Conservation (phyloP, 2,113 vertebrate genomes). For the Acanthochromis polyacanthus region DNA sequence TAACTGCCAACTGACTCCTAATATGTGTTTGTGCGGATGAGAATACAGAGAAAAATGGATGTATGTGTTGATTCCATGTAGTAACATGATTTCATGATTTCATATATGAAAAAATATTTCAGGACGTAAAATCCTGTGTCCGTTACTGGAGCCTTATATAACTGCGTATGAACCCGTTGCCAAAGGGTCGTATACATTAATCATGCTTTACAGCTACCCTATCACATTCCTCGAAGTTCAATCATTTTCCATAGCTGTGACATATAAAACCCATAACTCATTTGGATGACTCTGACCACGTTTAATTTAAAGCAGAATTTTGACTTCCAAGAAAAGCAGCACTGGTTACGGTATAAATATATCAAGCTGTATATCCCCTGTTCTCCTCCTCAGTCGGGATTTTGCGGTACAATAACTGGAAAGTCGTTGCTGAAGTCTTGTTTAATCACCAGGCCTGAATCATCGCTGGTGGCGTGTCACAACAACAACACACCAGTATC, state of each 20-base stretch:
- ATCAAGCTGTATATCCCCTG: background rate
- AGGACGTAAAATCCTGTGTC: background rate
- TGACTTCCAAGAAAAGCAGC: conserved; percentile 21
- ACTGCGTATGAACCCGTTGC: conserved; percentile 14
- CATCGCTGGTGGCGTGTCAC: conserved; percentile 21
- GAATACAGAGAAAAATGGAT: background rate
- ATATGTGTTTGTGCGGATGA: conserved; percentile 13
- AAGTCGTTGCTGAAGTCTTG: conserved; percentile 38
- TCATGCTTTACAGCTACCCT: conserved; percentile 37
- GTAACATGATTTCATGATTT: background rate
- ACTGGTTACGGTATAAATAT: background rate
- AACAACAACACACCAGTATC: conserved; percentile 45
- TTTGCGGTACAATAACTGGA: conserved; percentile 18
- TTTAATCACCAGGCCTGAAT: conserved; percentile 43
- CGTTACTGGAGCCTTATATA: background rate
- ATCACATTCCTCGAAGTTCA: conserved; percentile 49
- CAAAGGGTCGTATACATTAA: conserved; percentile 39
- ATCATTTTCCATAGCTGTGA: conserved; percentile 29
- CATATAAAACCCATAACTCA: conserved; percentile 57
- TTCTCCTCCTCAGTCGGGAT: background rate
- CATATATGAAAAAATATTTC: background rate
- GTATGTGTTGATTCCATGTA: background rate
- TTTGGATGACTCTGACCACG: conserved; percentile 4
- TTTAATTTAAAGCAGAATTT: conserved; percentile 36
- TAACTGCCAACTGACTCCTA: conserved; percentile 56